These are phyloP conservation scores for Zosterops hypoxanthus DNA, from an alignment of 2,113 vertebrate genomes.

Conservation along the genomic window DNA sequence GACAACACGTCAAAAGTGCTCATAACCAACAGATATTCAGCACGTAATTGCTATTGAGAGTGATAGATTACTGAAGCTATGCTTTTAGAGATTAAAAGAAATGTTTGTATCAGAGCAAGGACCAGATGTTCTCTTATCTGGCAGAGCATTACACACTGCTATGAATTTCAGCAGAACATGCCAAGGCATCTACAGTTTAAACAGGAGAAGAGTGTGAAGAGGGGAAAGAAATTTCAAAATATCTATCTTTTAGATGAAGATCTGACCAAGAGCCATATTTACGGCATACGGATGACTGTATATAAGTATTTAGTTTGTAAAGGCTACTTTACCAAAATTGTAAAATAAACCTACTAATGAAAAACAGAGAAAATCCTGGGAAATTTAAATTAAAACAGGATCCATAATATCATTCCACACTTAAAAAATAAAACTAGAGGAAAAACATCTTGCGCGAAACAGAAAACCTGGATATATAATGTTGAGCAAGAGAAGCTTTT, in stretches of 20 bases:
- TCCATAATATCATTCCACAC: neutral
- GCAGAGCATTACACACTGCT: neutral
- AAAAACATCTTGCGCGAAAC: neutral
- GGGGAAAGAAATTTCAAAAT: neutral
- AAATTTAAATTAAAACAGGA: neutral
- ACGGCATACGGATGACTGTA: neutral
- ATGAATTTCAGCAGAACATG: neutral
- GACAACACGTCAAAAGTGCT: neutral
- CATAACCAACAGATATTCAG: neutral
- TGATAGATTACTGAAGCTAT: neutral
- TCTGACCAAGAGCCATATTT: neutral
- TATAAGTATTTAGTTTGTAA: neutral
- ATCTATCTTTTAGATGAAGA: neutral
- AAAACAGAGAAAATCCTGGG: neutral
- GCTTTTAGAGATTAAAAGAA: neutral
- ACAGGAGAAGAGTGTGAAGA: neutral
- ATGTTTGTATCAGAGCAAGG: neutral
- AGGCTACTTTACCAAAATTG: neutral
- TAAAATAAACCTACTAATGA: neutral
- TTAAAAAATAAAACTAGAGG: neutral
- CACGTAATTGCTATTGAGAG: neutral
- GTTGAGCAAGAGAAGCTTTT: neutral
- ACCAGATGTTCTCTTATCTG: neutral
- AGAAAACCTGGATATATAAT: neutral
- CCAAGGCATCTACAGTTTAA: neutral